Base-by-base conservation (phyloP, 2,888 invertebrate species). In the Drosophila differens region DNA sequence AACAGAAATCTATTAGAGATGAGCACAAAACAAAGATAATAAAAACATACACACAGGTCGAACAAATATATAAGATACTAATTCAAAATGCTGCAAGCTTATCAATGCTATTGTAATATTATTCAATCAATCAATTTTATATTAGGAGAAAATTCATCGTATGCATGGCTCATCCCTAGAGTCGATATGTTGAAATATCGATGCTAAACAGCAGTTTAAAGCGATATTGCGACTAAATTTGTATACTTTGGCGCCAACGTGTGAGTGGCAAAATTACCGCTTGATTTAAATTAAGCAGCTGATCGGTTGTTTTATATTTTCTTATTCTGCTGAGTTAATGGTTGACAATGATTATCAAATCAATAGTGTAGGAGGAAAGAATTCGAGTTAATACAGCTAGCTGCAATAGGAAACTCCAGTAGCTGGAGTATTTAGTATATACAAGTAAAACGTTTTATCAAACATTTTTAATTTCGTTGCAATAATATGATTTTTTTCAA, bases 111-210 rank as follows among this genome's bases (percentile, higher is more conserved):
- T 51, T 51, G 22, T 22, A 51, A 51, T 51, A 51, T 28, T 51
- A 22, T 19, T 51, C 28, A 51, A 49, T 22, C 25, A 44, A 28
- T 30, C 7, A 12, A 28, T 30, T 28, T 9, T 12, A 30, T 30
- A 12, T 32, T 22, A 39, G 0, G 3, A 6, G 12, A 52, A 3
- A 55, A 51, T 22, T 25, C 7, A 32, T n/a, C 37, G 33, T 22
- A 5, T 10, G 2, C 0, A 4, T 37, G 9, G 28, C n/a, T 55
- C 12, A 19, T n/a, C 33, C 4, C 19, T 35, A 5, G n/a, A 9
- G 5, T 22, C 5, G 19, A 16, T n/a, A 44, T 10, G 5, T 58
- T 30, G 3, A 30, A 1, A 1, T 62, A 63, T 68, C 74, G 75
- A 74, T 69, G n/a, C 10, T 10, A 9, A 37, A 2, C 63, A 44